Evolutionary conservation across 35 echinoderm and acorn worm genomes (phyloP), one percentile per base, ranked within the genome.

Genomic region (Patiria miniata): DNA sequence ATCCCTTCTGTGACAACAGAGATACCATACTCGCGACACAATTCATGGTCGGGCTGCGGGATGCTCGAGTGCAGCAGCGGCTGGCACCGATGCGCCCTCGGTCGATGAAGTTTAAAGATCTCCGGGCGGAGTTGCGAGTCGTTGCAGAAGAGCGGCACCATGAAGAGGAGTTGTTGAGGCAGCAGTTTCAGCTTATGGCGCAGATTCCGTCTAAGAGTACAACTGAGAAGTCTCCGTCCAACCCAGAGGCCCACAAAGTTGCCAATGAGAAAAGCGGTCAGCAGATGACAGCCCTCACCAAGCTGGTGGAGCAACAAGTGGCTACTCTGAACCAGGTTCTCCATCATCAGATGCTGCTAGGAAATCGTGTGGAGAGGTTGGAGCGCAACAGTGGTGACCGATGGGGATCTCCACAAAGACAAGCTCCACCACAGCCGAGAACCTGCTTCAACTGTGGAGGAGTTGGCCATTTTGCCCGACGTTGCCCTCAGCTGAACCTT

Each of bases 31-130:
- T 61, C 18, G 18, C 58, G 3, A 61, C 58, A 4, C 58, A 61
- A 19, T 61, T 61, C 18, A 61, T 61, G 58, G 28, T 5, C 3
- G 58, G 58, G 5, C 58, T 61, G 18, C 5, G 18, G 2, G 18
- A 61, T 5, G 18, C 5, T 4, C 5, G 58, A 29, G 18, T 61
- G 2, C 58, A 61, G 5, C 58, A 61, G 26, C 18, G 58, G 58
- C 26, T 61, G 5, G 58, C 58, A 22, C 58, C 58, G 17, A 61
- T 61, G 58, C 58, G 58, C 4, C 58, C 58, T 7, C 58, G 58
- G 58, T 61, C 58, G 2, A 61, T 61, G 58, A 61, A 17, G 18
- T 61, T 61, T 61, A 61, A 61, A 61, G 58, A 61, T 61, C 58
- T 61, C 3, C 5, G 58, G 18, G 42, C 42, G 12, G 42, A 47